Evolutionary conservation across 1,140 invertebrate species (phyloP).

Genomic region (Aphaenogaster rudis): DNA sequence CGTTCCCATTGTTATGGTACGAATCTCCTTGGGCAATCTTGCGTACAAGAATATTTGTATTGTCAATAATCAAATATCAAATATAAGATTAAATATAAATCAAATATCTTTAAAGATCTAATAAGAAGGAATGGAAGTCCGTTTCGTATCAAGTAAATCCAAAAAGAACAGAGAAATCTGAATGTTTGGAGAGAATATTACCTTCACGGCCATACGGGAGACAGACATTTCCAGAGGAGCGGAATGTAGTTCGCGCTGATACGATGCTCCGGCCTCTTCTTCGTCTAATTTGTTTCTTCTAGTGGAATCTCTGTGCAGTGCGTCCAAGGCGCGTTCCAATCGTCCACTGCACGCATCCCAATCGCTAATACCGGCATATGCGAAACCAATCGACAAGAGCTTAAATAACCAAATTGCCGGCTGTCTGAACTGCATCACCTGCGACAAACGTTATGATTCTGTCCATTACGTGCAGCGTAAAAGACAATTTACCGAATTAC

Average conservation of each 20-base stretch:
- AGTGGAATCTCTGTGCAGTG: constrained; percentile 79
- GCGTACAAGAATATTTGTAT: too few relatives aligned
- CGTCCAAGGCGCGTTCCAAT: constrained; percentile 84
- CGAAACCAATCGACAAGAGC: constrained; percentile 68
- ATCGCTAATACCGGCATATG: constrained; percentile 64
- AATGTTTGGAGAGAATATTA: constrained; percentile 60
- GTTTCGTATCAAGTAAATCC: neutral
- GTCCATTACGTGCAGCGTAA: neutral
- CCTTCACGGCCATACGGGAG: constrained; percentile 83
- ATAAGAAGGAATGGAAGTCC: too few relatives aligned
- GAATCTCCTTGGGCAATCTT: too few relatives aligned
- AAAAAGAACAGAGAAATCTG: neutral
- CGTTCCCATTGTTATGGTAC: too few relatives aligned
- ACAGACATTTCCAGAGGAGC: constrained; percentile 84
- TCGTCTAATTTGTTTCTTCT: constrained; percentile 80
- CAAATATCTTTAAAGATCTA: neutral
- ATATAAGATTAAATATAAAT: neutral
- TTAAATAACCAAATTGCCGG: constrained; percentile 70
- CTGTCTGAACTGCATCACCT: constrained; percentile 74
- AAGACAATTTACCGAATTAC: neutral
- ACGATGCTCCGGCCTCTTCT: constrained; percentile 77
- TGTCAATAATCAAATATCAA: neutral
- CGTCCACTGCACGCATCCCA: constrained; percentile 82
- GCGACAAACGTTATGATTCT: neutral
- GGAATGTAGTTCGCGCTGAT: constrained; percentile 81